A percentile compares a stretch with the other conserved stretches of the same genome.
phyloP scores from a whole-genome alignment of 2,888 invertebrate genomes.

The Quadriops clusia region DNA sequence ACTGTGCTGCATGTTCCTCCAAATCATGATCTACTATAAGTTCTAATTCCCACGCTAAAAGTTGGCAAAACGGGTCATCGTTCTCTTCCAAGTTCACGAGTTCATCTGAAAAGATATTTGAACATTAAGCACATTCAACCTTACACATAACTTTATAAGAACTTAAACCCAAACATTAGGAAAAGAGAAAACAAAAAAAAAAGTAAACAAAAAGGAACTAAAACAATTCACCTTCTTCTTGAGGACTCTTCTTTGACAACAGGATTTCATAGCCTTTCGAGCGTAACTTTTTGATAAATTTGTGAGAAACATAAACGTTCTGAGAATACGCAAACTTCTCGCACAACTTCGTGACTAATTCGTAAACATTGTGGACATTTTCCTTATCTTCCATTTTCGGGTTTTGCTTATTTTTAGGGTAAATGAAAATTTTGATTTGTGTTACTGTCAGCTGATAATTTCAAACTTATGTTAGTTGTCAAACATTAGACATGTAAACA shows the following conservation, averaged over 20 bases:
- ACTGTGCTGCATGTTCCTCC: slow-evolving; percentile 22
- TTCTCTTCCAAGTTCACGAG: slow-evolving; percentile 21
- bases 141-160: too few species aligned
- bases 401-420: slow-evolving; percentile 5
- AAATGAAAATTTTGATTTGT: too few species aligned
- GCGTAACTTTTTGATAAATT: slow-evolving; percentile 22
- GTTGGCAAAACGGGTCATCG: slow-evolving; percentile 26
- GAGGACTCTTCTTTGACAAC: slow-evolving; percentile 15
- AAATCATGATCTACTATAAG: slow-evolving; percentile 24
- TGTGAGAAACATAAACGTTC: slow-evolving; percentile 7
- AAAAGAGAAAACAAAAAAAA: background rate
- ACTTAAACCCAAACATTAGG: too few species aligned
- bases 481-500: too few species aligned
- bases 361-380: slow-evolving; percentile 18
- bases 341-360: slow-evolving; percentile 29
- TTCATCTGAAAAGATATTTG: slow-evolving; percentile 11
- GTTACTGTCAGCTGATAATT: too few species aligned
- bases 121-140: too few species aligned
- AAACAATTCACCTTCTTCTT: slow-evolving; percentile 7
- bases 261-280: slow-evolving; percentile 28
- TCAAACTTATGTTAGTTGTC: too few species aligned
- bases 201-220: slow-evolving; percentile 1
- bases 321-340: slow-evolving; percentile 21
- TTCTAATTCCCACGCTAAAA: slow-evolving; percentile 29
- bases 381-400: slow-evolving; percentile 10